Conservation (phyloP, 2,797 vertebrate genomes). For the Rhodeus uyekii region DNA sequence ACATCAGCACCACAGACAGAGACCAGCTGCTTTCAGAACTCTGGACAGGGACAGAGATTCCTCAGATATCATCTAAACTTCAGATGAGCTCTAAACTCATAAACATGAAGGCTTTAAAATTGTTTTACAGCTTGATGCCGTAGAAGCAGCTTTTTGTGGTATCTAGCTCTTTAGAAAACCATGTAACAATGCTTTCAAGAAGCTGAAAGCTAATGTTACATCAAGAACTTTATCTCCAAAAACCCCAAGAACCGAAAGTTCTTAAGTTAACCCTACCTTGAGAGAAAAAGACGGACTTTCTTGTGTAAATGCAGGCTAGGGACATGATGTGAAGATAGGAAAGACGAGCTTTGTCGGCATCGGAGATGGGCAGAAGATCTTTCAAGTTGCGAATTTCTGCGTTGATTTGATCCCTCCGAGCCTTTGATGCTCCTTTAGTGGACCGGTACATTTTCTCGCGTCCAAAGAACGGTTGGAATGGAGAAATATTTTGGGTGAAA, state of each 20-base stretch:
- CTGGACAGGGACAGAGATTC: constrained; percentile 49
- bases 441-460: constrained; percentile 77
- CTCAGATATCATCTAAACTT: neutral
- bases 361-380: constrained; percentile 81
- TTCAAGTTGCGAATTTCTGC: constrained; percentile 81
- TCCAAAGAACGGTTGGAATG: constrained; percentile 4
- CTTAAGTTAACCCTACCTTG: constrained; percentile 68
- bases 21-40: constrained; percentile 42
- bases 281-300: constrained; percentile 81
- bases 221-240: neutral
- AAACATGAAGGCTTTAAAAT: neutral
- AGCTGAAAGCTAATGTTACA: neutral
- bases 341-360: constrained; percentile 80
- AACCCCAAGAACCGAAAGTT: neutral
- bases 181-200: neutral
- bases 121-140: neutral
- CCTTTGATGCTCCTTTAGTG: constrained; percentile 84
- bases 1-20: constrained; percentile 61
- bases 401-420: constrained; percentile 84
- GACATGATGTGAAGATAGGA: constrained; percentile 85
- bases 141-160: neutral
- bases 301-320: constrained; percentile 82
- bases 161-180: neutral
- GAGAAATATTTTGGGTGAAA: neutral
- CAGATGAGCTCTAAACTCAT: neutral